Conservation (phyloP, 2,113 vertebrate species). For the Uria lomvia region DNA sequence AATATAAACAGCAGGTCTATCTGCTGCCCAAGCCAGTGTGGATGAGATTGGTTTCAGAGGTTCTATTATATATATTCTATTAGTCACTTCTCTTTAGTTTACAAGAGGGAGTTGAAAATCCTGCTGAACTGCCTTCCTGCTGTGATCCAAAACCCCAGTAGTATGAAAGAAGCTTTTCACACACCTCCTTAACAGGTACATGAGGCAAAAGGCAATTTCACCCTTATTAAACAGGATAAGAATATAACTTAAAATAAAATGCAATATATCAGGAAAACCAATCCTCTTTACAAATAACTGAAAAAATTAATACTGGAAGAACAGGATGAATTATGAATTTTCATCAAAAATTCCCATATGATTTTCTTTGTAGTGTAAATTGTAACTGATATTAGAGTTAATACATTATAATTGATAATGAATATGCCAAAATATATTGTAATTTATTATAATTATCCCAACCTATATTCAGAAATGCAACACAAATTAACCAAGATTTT, state of each 20-base stretch:
- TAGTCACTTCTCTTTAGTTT: background rate
- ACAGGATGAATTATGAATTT: background rate
- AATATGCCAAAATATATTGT: background rate
- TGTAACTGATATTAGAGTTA: background rate
- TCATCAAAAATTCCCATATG: background rate
- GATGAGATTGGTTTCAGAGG: background rate
- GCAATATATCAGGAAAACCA: background rate
- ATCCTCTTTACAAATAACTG: background rate
- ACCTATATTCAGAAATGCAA: background rate
- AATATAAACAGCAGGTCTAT: background rate
- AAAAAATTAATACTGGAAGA: background rate
- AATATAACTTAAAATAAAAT: background rate
- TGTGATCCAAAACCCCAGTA: background rate
- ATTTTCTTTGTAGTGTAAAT: background rate
- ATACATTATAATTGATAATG: background rate
- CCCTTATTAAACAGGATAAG: background rate
- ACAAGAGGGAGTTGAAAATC: background rate
- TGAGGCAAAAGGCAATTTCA: background rate
- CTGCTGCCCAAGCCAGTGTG: accelerated
- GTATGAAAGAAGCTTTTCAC: background rate
- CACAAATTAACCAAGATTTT: background rate
- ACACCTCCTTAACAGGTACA: background rate
- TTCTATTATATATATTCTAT: background rate
- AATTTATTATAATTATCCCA: background rate
- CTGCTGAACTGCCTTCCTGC: background rate